phyloP scores from a whole-genome alignment of 2,113 vertebrate genomes.

The Sisor rabdophorus region DNA sequence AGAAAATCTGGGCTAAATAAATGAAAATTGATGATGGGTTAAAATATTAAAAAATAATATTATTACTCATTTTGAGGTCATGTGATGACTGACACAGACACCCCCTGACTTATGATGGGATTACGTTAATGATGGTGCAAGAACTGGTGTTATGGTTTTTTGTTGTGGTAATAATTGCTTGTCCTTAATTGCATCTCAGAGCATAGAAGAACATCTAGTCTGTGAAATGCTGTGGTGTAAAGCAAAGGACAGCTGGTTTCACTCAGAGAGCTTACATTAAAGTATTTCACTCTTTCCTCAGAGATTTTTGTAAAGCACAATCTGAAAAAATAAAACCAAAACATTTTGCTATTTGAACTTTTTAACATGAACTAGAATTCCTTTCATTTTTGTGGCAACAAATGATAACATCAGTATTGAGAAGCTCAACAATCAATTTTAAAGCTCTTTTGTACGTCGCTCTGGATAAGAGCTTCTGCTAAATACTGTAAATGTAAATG shows the following conservation, averaged over 20 bases:
- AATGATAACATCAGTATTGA: slow-evolving; percentile 11
- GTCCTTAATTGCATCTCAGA: not conserved
- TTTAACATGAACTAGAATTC: slow-evolving; percentile 12
- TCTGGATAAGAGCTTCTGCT: too few species aligned
- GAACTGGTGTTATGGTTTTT: not conserved
- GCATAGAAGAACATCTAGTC: not conserved
- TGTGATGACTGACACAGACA: too few species aligned
- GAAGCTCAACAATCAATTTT: too few species aligned
- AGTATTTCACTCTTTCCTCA: not conserved
- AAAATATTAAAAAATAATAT: not conserved
- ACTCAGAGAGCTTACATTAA: slow-evolving; percentile 4
- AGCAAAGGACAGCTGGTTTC: slow-evolving; percentile 19
- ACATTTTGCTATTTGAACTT: not conserved
- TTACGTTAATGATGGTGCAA: not conserved
- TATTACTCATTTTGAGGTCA: not conserved
- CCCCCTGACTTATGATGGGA: not conserved
- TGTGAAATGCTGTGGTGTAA: not conserved
- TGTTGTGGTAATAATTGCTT: not conserved
- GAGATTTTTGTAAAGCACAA: not conserved
- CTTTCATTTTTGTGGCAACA: not conserved
- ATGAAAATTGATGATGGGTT: not conserved
- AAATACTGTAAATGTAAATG: too few species aligned
- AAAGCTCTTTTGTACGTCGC: too few species aligned
- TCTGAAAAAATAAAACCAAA: not conserved
- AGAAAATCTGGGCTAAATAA: not conserved